phyloP scores from a whole-genome alignment of 2,113 vertebrate genomes.

The human (Homo sapiens) region DNA sequence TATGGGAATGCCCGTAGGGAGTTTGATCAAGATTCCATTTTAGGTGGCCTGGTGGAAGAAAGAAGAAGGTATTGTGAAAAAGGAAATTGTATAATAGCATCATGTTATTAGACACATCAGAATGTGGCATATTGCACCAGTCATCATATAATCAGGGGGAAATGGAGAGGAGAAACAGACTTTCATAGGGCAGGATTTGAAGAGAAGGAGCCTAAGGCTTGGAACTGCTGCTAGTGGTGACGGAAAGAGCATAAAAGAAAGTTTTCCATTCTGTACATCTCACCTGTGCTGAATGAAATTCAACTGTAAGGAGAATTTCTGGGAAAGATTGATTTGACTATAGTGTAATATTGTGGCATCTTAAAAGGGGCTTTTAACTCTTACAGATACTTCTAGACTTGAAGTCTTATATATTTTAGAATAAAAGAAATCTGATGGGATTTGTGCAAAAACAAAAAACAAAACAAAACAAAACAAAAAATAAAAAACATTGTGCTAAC shows the following conservation, averaged over 20 bases:
- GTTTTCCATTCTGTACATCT: background rate
- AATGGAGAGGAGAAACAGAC: background rate
- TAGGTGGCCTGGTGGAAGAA: background rate
- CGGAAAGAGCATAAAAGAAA: background rate
- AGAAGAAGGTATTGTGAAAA: background rate
- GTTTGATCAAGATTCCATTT: background rate
- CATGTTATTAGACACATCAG: background rate
- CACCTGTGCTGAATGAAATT: background rate
- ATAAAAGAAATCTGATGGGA: background rate
- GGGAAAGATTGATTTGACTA: background rate
- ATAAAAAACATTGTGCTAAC: too few relatives aligned
- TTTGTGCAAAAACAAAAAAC: background rate
- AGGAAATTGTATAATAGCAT: background rate
- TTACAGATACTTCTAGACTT: background rate
- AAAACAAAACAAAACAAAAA: too few relatives aligned
- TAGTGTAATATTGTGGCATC: background rate
- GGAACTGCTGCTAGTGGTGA: background rate
- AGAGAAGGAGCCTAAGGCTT: background rate
- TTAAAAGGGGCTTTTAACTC: background rate
- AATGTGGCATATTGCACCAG: too few relatives aligned
- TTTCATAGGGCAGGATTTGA: background rate
- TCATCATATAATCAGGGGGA: background rate
- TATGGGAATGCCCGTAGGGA: accelerated
- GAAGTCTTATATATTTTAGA: background rate
- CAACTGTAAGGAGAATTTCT: background rate